Conservation (phyloP, 2,888 invertebrate species). For the Drosophila yooni region DNA sequence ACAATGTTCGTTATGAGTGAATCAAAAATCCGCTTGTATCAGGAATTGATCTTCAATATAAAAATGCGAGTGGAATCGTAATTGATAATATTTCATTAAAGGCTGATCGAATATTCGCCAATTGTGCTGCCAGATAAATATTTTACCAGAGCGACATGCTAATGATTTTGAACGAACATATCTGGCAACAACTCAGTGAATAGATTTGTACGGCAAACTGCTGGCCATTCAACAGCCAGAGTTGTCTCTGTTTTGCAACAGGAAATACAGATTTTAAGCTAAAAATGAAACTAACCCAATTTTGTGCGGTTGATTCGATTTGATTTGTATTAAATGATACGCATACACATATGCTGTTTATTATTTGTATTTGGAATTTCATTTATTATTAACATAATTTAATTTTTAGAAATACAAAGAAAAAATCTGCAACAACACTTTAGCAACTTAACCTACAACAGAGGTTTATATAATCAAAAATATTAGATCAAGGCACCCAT, state of each 20-base stretch:
- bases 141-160: too few species aligned
- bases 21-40: conserved; percentile 62
- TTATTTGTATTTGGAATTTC: not conserved
- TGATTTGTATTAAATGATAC: too few species aligned
- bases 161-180: too few species aligned
- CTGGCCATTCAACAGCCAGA: too few species aligned
- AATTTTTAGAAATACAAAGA: not conserved
- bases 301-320: too few species aligned
- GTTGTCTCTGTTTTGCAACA: too few species aligned
- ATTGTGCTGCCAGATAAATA: not conserved
- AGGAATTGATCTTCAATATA: conserved; percentile 27
- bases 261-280: too few species aligned
- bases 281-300: too few species aligned
- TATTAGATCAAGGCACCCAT: not conserved
- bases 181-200: too few species aligned
- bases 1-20: conserved; percentile 40
- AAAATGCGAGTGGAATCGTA: not conserved
- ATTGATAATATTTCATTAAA: not conserved
- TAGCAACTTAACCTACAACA: not conserved
- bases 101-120: not conserved
- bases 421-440: not conserved
- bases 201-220: too few species aligned
- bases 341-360: too few species aligned
- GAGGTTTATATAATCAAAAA: not conserved
- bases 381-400: not conserved